A percentile compares a stretch with the other conserved stretches of the same genome.
Evolutionary conservation across 2,113 vertebrate genomes (phyloP).

Genomic region (Polypterus bichir): DNA sequence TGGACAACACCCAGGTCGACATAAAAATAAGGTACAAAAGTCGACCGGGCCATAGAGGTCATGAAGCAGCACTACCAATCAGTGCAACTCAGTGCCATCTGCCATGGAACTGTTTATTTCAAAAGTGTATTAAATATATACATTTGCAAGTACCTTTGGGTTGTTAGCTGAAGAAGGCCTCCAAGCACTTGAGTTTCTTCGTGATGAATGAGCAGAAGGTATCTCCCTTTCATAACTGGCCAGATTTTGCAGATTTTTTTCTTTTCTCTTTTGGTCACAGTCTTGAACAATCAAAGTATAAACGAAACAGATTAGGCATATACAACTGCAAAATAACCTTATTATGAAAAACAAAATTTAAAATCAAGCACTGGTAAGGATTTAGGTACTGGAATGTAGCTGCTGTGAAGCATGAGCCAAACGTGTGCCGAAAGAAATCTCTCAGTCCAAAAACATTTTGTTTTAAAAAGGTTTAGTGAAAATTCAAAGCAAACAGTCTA

Average conservation of each 20-base stretch:
- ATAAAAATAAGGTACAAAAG: too few species aligned
- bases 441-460: too few species aligned
- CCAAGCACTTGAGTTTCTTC: constrained; percentile 31
- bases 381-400: too few species aligned
- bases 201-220: constrained; percentile 38
- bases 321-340: background rate
- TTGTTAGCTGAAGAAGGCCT: constrained; percentile 31
- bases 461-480: too few species aligned
- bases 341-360: background rate
- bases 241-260: constrained; percentile 54
- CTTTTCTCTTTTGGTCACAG: constrained; percentile 67
- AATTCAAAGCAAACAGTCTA: too few species aligned
- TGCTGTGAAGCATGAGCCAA: too few species aligned
- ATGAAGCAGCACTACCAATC: too few species aligned
- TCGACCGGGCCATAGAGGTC: too few species aligned
- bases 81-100: too few species aligned
- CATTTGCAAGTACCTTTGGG: constrained; percentile 49
- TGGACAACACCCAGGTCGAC: too few species aligned
- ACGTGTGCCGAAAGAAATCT: too few species aligned
- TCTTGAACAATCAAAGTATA: constrained; percentile 44
- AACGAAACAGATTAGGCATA: background rate
- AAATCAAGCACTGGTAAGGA: background rate
- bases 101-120: background rate
- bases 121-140: background rate
- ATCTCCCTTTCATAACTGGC: constrained; percentile 36